These are phyloP conservation scores for Erynnis tages DNA, from an alignment of 2,888 invertebrate genomes.

Conservation along the genomic window DNA sequence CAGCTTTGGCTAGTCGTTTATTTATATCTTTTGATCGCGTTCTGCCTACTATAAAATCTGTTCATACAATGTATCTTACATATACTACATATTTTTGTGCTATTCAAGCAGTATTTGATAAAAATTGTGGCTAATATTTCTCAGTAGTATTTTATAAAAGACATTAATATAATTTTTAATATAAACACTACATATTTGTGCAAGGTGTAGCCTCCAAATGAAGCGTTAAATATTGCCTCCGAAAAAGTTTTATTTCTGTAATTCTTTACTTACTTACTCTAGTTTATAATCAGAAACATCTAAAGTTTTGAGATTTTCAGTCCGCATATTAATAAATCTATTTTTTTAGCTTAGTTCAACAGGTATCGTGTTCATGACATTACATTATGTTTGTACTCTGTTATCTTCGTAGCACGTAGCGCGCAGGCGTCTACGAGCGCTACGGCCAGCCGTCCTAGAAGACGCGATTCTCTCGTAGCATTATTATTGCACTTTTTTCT, in stretches of 20 bases:
- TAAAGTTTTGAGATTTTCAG: not conserved
- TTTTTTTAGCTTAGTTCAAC: slow-evolving; percentile 35
- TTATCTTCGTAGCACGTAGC: slow-evolving; percentile 59
- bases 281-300: not conserved
- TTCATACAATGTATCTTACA: not conserved
- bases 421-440: slow-evolving; percentile 72
- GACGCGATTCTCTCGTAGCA: slow-evolving; percentile 33
- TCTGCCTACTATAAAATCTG: no score
- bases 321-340: slow-evolving; percentile 3
- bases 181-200: no score
- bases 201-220: no score
- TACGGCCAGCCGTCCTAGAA: slow-evolving; percentile 45
- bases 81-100: not conserved
- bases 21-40: no score
- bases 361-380: slow-evolving; percentile 43
- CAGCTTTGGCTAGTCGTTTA: not conserved
- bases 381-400: slow-evolving; percentile 35
- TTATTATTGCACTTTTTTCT: slow-evolving; percentile 29
- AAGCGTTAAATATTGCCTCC: no score
- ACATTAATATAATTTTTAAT: no score
- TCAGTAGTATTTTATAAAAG: no score
- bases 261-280: no score
- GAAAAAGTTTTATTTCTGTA: no score
- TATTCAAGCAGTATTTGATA: no score
- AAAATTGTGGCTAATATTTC: no score